Conservation (phyloP, 2,888 invertebrate species). For the Villa cingulata region DNA sequence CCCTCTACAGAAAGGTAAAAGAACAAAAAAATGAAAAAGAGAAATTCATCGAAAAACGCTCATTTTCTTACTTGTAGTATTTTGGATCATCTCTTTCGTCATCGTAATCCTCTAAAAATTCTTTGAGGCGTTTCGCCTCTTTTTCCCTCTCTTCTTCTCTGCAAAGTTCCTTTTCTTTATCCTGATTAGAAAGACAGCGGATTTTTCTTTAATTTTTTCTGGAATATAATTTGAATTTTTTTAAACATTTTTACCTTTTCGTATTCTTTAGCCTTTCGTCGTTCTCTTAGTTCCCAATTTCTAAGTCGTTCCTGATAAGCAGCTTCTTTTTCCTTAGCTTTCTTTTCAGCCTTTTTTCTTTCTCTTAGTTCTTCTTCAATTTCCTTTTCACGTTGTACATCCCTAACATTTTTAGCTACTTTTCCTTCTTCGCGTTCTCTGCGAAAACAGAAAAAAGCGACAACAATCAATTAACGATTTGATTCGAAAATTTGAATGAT, state of each 20-base stretch:
- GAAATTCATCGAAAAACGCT: no score
- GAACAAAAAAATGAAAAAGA: no score
- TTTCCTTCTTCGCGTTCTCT: conserved; percentile 38
- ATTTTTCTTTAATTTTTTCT: no score
- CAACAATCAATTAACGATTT: no score
- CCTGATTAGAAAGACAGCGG: not conserved
- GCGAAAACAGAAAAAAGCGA: not conserved
- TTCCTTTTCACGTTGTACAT: conserved; percentile 62
- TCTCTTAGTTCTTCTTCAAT: conserved; percentile 88
- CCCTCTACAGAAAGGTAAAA: conserved; percentile 44
- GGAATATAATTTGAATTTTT: no score
- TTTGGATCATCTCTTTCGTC: conserved; percentile 95
- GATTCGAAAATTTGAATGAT: not conserved
- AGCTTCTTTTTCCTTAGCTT: conserved; percentile 87
- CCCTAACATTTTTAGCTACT: conserved; percentile 42
- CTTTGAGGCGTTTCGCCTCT: conserved; percentile 87
- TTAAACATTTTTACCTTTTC: conserved; percentile 47
- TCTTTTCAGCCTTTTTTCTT: conserved; percentile 76
- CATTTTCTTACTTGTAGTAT: conserved; percentile 76
- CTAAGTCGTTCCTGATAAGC: conserved; percentile 80
- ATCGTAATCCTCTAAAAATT: conserved; percentile 98
- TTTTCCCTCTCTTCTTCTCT: conserved; percentile 76
- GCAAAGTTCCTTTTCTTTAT: conserved; percentile 54
- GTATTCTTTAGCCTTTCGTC: conserved; percentile 80
- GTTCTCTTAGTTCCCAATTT: conserved; percentile 79